Conservation (phyloP, 2,113 vertebrate genomes). For the Atractosteus spatula region DNA sequence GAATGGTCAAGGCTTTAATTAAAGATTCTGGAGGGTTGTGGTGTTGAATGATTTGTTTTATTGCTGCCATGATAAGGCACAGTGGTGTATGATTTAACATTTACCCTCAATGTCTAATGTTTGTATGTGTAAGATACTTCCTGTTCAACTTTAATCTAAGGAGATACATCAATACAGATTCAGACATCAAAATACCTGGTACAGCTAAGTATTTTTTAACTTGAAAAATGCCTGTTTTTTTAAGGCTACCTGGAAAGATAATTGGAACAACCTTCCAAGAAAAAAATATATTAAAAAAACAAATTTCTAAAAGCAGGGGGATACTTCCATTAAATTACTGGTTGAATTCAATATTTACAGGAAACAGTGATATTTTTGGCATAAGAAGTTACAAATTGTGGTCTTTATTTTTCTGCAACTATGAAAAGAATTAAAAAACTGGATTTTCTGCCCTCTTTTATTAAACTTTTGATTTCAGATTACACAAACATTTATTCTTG, state of each 20-base stretch:
- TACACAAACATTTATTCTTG: background rate
- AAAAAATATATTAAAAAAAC: slow-evolving; percentile 8
- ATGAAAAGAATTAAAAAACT: background rate
- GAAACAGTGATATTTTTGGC: slow-evolving; percentile 6
- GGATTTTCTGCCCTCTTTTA: background rate
- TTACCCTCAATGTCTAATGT: background rate
- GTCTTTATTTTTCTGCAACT: background rate
- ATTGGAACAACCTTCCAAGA: slow-evolving; percentile 19
- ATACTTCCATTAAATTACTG: slow-evolving; percentile 1
- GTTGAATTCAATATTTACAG: slow-evolving; percentile 12
- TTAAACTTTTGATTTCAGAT: background rate
- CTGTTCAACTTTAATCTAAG: background rate
- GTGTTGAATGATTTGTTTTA: too few species aligned
- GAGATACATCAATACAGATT: background rate
- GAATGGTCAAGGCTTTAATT: background rate
- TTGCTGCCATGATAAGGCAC: too few species aligned
- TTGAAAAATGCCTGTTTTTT: slow-evolving; percentile 20
- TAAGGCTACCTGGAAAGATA: slow-evolving; percentile 30
- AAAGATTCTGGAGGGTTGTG: background rate
- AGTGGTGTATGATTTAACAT: too few species aligned
- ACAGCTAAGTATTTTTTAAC: background rate
- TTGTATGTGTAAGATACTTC: slow-evolving; percentile 9
- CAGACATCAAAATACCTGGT: background rate
- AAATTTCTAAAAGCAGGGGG: background rate
- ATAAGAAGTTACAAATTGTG: slow-evolving; percentile 5